These are phyloP conservation scores for Lysandra bellargus DNA, from an alignment of 2,888 invertebrate genomes.

Conservation along the genomic window DNA sequence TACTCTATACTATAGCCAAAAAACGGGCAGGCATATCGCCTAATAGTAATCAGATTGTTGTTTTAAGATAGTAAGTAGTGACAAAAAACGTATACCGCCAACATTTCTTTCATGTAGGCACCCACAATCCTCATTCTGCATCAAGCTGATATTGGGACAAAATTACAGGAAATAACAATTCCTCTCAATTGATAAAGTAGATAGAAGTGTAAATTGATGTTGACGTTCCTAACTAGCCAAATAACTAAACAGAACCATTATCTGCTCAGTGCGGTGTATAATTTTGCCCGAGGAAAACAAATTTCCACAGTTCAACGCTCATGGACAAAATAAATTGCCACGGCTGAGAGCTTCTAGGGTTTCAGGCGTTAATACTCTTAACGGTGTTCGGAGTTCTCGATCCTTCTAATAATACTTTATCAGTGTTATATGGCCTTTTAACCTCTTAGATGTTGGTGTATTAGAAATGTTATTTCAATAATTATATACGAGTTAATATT, in stretches of 20 bases:
- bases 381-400: constrained; percentile 17
- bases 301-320: constrained; percentile 30
- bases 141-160: not conserved
- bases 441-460: not conserved
- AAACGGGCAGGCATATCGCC: too few species aligned
- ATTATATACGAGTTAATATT: not conserved
- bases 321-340: constrained; percentile 24
- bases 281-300: constrained; percentile 14
- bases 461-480: not conserved
- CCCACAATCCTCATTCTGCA: too few species aligned
- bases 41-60: too few species aligned
- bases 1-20: too few species aligned
- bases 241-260: not conserved
- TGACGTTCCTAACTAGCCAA: not conserved
- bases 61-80: too few species aligned
- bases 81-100: too few species aligned
- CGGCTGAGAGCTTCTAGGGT: constrained; percentile 20
- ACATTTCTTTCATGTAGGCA: too few species aligned
- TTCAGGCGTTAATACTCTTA: constrained; percentile 22
- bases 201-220: not conserved
- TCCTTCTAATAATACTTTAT: constrained; percentile 1
- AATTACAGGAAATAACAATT: not conserved
- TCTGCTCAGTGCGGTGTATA: not conserved
- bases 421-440: not conserved
- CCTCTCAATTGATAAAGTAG: not conserved